Base-by-base conservation (phyloP, 2,888 invertebrate genomes). In the Melanargia galathea region DNA sequence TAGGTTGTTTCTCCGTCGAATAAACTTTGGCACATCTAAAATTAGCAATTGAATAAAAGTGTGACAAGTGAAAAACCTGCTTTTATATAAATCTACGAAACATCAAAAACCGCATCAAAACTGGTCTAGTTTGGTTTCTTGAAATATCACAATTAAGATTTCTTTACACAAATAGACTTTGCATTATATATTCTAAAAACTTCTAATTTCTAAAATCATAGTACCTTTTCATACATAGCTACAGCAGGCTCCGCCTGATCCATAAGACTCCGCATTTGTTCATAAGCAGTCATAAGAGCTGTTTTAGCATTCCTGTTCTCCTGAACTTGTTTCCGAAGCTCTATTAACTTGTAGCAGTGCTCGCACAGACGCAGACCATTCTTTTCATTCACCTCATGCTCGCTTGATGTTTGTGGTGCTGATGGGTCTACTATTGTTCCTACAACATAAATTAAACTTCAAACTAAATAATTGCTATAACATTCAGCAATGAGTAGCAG, bases 1-100 rank as follows among this genome's bases (percentile, higher is more conserved):
- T 97, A 98, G 1, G 95, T 96, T 0, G 96, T 95, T 85, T 99
- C 98, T n/a, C 99, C 99, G 62, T 95, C 94, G 71, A 96, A 93
- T 1, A 95, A 81, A 52, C 93, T 93, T 75, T 92, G 90, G 79
- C 93, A 93, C 93, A 94, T 93, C 93, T 93, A 74, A 51, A 73
- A 66, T 26, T 43, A 20, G 26, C 6, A 45, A 48, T 35, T 18
- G 22, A 16, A 33, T 43, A 22, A 24, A 3, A 20, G 1, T 18
- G 26, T 59, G 3, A 22, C 33, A 26, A 26, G 24, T 26, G 5
- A 26, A 26, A 26, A 26, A 26, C 5, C 5, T 26, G 24, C n/a
- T n/a, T n/a, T n/a, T n/a, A n/a, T n/a, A n/a, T n/a, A n/a, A 26
- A 26, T 26, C 5, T 26, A 26, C 5, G 24, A 26, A 26, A 26